These are phyloP conservation scores for Kryphioiulus occultus DNA, from an alignment of 2,888 invertebrate genomes.

Conservation along the genomic window DNA sequence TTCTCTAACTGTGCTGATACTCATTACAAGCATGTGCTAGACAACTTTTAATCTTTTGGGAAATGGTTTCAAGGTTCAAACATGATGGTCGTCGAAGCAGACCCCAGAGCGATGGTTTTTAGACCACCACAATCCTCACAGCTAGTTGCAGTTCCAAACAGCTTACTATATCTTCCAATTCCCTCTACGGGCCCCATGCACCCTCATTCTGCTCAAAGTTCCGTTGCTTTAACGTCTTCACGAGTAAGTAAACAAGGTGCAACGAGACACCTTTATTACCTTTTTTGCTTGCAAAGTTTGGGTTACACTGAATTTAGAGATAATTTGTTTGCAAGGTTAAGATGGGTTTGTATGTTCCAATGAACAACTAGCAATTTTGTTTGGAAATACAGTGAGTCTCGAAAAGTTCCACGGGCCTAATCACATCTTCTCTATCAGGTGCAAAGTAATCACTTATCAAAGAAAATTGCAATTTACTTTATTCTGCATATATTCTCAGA, in stretches of 20 bases:
- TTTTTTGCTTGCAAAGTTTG: not conserved
- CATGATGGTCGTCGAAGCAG: constrained; percentile 35
- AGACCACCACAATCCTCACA: not conserved
- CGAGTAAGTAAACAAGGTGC: constrained; percentile 3
- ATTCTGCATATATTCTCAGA: too few species aligned
- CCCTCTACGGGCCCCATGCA: not conserved
- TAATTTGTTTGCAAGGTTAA: not conserved
- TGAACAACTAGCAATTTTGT: not conserved
- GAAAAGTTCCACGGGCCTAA: too few species aligned
- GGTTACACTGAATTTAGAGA: not conserved
- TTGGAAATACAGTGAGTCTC: not conserved
- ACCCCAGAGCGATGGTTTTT: not conserved
- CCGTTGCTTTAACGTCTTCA: constrained; percentile 12
- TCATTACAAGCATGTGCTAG: not conserved
- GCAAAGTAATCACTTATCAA: too few species aligned
- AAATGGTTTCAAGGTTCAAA: constrained; percentile 1
- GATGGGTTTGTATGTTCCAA: not conserved
- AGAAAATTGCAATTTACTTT: too few species aligned
- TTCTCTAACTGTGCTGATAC: not conserved
- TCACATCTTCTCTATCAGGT: too few species aligned
- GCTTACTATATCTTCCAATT: not conserved
- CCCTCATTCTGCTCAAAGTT: not conserved
- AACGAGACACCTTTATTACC: not conserved
- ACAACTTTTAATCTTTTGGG: not conserved
- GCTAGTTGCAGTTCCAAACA: constrained; percentile 32